phyloP scores from a whole-genome alignment of 30 jellyfish, hydroid and myxozoan species.

The Turritopsis dohrnii region DNA sequence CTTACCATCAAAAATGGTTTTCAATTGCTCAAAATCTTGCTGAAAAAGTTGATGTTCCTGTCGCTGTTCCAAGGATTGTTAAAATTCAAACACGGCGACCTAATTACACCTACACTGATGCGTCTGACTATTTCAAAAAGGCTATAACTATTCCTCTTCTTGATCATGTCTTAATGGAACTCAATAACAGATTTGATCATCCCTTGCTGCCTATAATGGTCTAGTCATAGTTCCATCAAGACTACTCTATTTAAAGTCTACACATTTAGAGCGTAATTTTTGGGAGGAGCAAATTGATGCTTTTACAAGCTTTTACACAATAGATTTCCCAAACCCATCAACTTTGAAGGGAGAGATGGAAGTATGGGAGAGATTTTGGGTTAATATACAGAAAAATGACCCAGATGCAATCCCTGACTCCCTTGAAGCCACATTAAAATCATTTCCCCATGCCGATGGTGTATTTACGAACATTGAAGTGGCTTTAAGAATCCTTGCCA shows the following conservation, averaged over 20 bases:
- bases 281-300: neutral
- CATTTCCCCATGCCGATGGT: conserved; percentile 15
- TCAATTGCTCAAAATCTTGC: too few species aligned
- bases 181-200: neutral
- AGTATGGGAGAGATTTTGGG: conserved; percentile 25
- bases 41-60: too few species aligned
- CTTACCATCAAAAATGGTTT: too few species aligned
- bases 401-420: neutral
- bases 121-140: neutral
- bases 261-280: neutral
- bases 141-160: conserved; percentile 12
- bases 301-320: neutral
- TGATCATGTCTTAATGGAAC: neutral
- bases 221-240: conserved; percentile 1
- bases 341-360: conserved; percentile 17
- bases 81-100: too few species aligned
- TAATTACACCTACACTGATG: neutral
- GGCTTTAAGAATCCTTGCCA: conserved; percentile 36
- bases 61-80: too few species aligned
- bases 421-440: conserved; percentile 6
- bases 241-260: neutral
- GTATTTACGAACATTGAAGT: conserved; percentile 32
- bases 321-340: conserved; percentile 4
- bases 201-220: neutral
- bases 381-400: neutral